These are phyloP conservation scores for Drosophila testacea DNA, from an alignment of 2,888 invertebrate genomes.

Conservation along the genomic window DNA sequence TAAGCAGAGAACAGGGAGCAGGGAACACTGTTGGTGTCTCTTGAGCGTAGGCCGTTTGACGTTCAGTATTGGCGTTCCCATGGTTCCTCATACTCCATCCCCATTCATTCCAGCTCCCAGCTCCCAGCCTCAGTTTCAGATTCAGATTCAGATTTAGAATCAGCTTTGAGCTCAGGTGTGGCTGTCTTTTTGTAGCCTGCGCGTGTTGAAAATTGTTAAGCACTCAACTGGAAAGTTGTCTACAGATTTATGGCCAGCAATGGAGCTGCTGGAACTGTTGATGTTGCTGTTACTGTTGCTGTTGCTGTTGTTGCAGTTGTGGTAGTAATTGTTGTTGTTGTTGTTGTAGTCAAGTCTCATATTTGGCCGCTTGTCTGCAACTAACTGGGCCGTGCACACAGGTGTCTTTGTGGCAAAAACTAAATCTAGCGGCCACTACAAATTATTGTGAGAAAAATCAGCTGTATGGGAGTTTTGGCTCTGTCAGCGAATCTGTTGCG, in stretches of 20 bases:
- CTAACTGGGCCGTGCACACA: conserved; percentile 62
- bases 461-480: conserved; percentile 53
- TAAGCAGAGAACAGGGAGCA: not conserved
- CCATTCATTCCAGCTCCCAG: conserved; percentile 19
- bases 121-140: conserved; percentile 9
- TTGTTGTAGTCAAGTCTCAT: conserved; percentile 49
- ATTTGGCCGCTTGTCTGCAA: conserved; percentile 60
- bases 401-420: conserved; percentile 60
- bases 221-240: conserved; percentile 75
- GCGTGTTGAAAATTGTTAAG: conserved; percentile 68
- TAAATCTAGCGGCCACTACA: conserved; percentile 67
- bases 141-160: conserved; percentile 19
- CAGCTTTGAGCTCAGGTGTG: conserved; percentile 44
- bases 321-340: conserved; percentile 14
- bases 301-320: conserved; percentile 3
- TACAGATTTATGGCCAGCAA: conserved; percentile 72
- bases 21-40: not conserved
- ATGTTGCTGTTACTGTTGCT: conserved; percentile 1
- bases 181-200: conserved; percentile 55
- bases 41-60: conserved; percentile 55
- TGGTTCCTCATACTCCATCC: conserved; percentile 35
- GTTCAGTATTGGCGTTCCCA: conserved; percentile 50
- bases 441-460: conserved; percentile 81
- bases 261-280: conserved; percentile 29
- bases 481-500: conserved; percentile 58